Evolutionary conservation across 2,888 invertebrate genomes (phyloP), one percentile per base, ranked within the genome.

Genomic region (Acleris cristana): DNA sequence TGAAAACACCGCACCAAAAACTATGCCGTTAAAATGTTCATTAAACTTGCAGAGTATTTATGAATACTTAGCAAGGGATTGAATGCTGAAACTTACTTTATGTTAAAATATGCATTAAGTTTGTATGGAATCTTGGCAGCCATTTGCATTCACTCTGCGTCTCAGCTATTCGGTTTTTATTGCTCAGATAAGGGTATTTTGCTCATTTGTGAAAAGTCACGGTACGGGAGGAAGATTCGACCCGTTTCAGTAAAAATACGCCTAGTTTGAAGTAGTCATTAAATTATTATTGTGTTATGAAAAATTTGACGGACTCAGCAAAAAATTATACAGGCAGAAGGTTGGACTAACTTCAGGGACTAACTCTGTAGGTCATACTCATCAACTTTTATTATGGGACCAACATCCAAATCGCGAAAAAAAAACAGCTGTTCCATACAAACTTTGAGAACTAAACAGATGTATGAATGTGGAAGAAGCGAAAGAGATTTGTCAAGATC

Each of bases 111-210:
- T 66, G 65, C 65, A 66, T 66, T 65, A 61, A 66, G 61, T 60
- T 61, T 65, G 65, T 56, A 51, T 52, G 18, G 65, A 49, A 34
- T 51, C 23, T 54, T 52, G 51, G 54, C 54, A 19, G 51, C 60
- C n/a, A 81, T 81, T 81, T 81, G 81, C 80, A 81, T 81, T 80
- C 81, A 76, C 60, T 69, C 65, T 63, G 72, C 74, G 73, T 72
- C 70, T 71, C 58, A 64, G 70, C 74, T 71, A 78, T 81, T 79
- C 77, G 74, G 77, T 80, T 81, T 81, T 81, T 81, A 81, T 77
- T 81, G 75, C 74, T 62, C 57, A 78, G 80, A 79, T 81, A 79
- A 80, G 81, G 75, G 73, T 76, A 71, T 73, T 77, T 76, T 75
- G 73, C 70, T 60, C 34, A 21, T 69, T 71, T 71, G 64, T 14